Evolutionary conservation across 2,888 invertebrate species (phyloP), one percentile per base, ranked within the genome.

Genomic region (Phorcus lineatus): DNA sequence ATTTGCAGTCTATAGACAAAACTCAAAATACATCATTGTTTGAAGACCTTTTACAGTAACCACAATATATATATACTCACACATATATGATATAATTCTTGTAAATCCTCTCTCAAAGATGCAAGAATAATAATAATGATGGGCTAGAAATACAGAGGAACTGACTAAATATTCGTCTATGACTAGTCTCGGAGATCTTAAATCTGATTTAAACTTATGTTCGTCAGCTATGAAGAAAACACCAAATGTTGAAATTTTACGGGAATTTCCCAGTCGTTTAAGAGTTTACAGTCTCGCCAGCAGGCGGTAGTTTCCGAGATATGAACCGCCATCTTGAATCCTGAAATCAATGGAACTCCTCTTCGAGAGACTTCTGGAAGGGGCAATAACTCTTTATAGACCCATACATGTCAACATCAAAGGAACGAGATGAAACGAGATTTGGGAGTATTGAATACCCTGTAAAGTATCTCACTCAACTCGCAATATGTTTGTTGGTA

Each of bases 321-420:
- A 70, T 70, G 40, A 70, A 70, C 70, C 31, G 40, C 70, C 70
- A 70, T 70, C 16, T 70, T 70, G 70, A 36, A 70, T 70, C 31
- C 16, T 40, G 70, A 40, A 70, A 70, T 70, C 70, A 70, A 70
- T 70, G 70, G 19, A 19, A 70, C 19, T 36, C 36, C 40, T 40
- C 70, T 31, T 31, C 70, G 28, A 19, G 70, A 31, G 19, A 40
- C 40, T 4, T 19, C 36, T 36, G 19, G 70, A 31, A 36, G 17
- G 19, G 11, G 19, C 70, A 17, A 2, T 70, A 70, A 70, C 70
- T 70, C 70, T 70, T 70, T 70, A 70, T 70, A 40, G 40, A 31
- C 28, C 70, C 28, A 40, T 70, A 70, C 19, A 36, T 70, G 70
- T 70, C 70, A 13, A 70, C 70, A 70, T 70, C 70, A 70, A 70